Evolutionary conservation across 37 sponge, comb jelly and placozoan species (phyloP), one percentile per base, ranked within the genome.

Genomic region (Agelas oroides): DNA sequence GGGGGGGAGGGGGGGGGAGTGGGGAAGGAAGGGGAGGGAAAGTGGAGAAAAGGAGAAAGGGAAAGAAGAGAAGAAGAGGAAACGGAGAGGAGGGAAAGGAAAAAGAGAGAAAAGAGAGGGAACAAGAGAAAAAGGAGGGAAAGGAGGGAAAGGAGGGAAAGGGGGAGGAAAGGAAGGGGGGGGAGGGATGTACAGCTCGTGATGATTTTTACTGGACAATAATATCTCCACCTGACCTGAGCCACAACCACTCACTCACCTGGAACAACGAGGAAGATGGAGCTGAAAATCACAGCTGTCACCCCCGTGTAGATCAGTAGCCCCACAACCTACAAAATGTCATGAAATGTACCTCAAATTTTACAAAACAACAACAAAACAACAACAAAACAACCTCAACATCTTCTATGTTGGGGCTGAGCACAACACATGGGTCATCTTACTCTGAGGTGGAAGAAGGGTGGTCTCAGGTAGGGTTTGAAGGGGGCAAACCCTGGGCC

Each of bases 401-500:
- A 61, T 38, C 23, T 5, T 46, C 46, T 12, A 46, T 46, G 46
- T 12, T 8, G 8, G 3, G 6, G 8, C 46, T 53, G 65, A 0
- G 17, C 53, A 17, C 68, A 11, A 28, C 41, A 63, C 33, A 78
- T 20, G 61, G 1, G 37, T 21, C 41, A 21, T 64, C 89, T 84
- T 35, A 96, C 96, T 63, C 92, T 87, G 13, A 85, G 27, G 28
- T 80, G 67, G 85, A 96, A 96, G 55, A 56, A 74, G 0, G 32
- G 70, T 41, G 96, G 93, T 55, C 96, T 79, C 15, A 92, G 84
- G 86, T 96, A 96, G 16, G 96, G 96, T 52, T 96, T 92, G 73
- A 92, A 96, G 0, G 96, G 93, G 46, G 94, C 93, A 81, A 92
- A 96, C 1, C 94, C 94, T 24, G 94, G 88, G 3, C 94, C 94